phyloP scores from a whole-genome alignment of 2,888 invertebrate genomes.

The Euphydryas editha region DNA sequence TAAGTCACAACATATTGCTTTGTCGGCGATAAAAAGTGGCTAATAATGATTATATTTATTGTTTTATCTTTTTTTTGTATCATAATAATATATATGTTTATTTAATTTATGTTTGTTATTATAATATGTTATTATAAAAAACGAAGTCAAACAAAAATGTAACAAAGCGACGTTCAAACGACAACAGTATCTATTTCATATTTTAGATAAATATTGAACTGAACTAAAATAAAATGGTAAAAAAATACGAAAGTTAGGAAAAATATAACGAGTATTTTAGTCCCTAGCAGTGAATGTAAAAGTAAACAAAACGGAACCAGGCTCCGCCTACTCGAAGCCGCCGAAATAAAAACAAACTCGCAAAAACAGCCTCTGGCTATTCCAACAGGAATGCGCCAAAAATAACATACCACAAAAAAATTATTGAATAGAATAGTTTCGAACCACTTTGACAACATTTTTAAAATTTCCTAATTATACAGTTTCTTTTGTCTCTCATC shows the following conservation, averaged over 20 bases:
- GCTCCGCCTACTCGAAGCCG: neutral
- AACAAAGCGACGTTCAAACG: too few species aligned
- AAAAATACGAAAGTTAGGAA: neutral
- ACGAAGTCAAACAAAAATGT: too few species aligned
- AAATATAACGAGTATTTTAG: constrained; percentile 1
- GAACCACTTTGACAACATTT: neutral
- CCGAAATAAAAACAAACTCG: neutral
- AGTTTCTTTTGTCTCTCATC: too few species aligned
- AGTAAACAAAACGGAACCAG: neutral
- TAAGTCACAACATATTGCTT: too few species aligned
- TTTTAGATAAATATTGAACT: neutral
- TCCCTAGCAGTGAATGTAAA: neutral
- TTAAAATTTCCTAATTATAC: too few species aligned
- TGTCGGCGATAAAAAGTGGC: too few species aligned
- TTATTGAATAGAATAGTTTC: neutral
- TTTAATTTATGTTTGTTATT: too few species aligned
- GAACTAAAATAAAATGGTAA: neutral
- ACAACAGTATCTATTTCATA: too few species aligned
- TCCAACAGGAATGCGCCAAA: neutral
- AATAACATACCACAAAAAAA: neutral
- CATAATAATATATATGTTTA: too few species aligned
- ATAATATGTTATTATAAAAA: too few species aligned
- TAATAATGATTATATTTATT: too few species aligned
- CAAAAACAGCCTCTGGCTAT: neutral
- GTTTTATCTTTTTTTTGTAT: too few species aligned